Conservation (phyloP, 2,113 vertebrate species). For the Sprattus sprattus region DNA sequence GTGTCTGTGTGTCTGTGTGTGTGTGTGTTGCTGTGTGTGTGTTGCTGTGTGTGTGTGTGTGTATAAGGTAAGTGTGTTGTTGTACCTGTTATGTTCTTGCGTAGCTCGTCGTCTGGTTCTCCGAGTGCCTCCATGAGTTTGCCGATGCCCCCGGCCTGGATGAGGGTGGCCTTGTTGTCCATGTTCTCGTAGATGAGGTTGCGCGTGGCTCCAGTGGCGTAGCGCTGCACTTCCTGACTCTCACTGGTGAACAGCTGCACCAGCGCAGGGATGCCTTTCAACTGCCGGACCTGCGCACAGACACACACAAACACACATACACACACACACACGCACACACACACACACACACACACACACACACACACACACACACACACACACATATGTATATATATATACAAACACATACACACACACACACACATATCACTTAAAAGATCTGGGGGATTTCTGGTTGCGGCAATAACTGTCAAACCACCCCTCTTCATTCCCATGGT, state of each 20-base stretch:
- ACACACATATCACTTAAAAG: background rate
- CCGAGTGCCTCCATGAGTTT: slow-evolving; percentile 78
- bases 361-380: background rate
- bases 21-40: background rate
- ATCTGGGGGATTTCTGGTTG: background rate
- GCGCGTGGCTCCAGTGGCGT: slow-evolving; percentile 86
- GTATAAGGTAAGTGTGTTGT: background rate
- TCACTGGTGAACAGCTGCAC: slow-evolving; percentile 89
- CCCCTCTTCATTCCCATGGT: background rate
- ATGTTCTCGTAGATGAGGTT: slow-evolving; percentile 93
- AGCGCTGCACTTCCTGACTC: slow-evolving; percentile 89
- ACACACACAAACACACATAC: background rate
- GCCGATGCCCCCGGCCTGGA: slow-evolving; percentile 83
- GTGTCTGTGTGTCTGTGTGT: background rate
- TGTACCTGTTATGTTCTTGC: slow-evolving; percentile 90
- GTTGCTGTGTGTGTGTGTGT: background rate
- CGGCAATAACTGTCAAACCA: background rate
- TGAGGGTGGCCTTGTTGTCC: slow-evolving; percentile 86
- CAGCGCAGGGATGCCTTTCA: slow-evolving; percentile 84
- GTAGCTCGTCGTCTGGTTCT: slow-evolving; percentile 84
- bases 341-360: background rate
- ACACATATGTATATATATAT: background rate
- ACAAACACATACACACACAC: background rate
- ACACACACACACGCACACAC: background rate
- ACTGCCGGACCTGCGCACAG: slow-evolving; percentile 76